phyloP scores from a whole-genome alignment of 1,140 invertebrate species.

The Whitmania pigra region DNA sequence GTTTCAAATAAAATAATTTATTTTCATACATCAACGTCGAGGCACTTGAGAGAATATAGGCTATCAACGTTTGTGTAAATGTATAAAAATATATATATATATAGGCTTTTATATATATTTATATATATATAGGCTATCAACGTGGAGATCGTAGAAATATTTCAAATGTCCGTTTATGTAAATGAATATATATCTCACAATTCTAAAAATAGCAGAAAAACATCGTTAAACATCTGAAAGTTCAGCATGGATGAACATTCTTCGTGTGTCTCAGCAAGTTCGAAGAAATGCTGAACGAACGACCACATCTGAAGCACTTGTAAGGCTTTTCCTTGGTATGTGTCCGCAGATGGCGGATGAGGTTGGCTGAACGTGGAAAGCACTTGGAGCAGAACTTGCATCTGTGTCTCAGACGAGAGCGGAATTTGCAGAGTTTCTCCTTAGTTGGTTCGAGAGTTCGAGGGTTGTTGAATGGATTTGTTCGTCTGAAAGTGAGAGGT shows the following conservation, averaged over 20 bases:
- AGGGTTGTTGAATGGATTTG: not conserved
- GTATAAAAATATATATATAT: no score
- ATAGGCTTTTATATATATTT: no score
- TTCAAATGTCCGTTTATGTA: no score
- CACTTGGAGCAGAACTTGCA: not conserved
- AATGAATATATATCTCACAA: no score
- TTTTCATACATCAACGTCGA: no score
- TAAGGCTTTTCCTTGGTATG: conserved; percentile 10
- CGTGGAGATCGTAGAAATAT: no score
- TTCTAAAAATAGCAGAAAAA: no score
- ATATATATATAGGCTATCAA: no score
- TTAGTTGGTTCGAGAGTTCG: not conserved
- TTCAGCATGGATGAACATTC: not conserved
- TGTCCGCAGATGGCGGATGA: not conserved
- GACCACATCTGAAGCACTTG: not conserved
- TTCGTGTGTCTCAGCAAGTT: conserved; percentile 1
- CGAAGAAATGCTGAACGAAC: not conserved
- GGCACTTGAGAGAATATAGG: no score
- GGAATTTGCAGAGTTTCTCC: conserved; percentile 1
- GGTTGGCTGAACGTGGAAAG: not conserved
- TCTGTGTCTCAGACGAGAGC: not conserved
- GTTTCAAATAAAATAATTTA: no score
- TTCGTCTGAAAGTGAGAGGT: not conserved
- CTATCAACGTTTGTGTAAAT: no score
- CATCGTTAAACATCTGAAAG: no score